phyloP scores from a whole-genome alignment of 2,888 invertebrate species.

The Hydroisotoma schaefferi region DNA sequence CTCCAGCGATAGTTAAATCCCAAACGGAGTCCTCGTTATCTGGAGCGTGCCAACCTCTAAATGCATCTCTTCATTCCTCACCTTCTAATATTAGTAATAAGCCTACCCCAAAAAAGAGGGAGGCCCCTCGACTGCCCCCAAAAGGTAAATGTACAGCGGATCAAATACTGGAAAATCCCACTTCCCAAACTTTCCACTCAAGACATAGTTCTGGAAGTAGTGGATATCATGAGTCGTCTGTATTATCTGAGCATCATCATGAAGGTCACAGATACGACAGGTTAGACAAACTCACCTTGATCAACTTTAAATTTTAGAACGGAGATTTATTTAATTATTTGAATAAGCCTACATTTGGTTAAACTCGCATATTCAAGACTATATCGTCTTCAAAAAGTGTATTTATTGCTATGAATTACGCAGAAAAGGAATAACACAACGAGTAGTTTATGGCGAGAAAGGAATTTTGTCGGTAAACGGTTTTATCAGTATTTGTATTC shows the following conservation, averaged over 20 bases:
- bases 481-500: no score
- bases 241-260: slow-evolving; percentile 62
- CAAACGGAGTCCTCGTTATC: slow-evolving; percentile 52
- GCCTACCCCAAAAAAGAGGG: slow-evolving; percentile 43
- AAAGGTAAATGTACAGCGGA: not conserved
- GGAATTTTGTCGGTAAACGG: no score
- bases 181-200: slow-evolving; percentile 58
- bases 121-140: slow-evolving; percentile 42
- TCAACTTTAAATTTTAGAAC: no score
- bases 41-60: no score
- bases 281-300: no score
- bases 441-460: no score
- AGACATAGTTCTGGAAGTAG: slow-evolving; percentile 70
- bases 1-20: slow-evolving; percentile 18
- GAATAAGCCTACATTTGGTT: no score
- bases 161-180: slow-evolving; percentile 3
- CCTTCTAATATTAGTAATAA: slow-evolving; percentile 48
- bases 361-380: no score
- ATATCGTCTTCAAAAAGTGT: no score
- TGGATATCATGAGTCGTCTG: slow-evolving; percentile 68
- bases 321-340: no score
- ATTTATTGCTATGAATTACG: no score
- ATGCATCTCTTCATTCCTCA: slow-evolving; percentile 47
- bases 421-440: no score
- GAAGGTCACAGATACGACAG: slow-evolving; percentile 49